phyloP scores from a whole-genome alignment of 2,797 vertebrate genomes.

The Gymnocypris eckloni region DNA sequence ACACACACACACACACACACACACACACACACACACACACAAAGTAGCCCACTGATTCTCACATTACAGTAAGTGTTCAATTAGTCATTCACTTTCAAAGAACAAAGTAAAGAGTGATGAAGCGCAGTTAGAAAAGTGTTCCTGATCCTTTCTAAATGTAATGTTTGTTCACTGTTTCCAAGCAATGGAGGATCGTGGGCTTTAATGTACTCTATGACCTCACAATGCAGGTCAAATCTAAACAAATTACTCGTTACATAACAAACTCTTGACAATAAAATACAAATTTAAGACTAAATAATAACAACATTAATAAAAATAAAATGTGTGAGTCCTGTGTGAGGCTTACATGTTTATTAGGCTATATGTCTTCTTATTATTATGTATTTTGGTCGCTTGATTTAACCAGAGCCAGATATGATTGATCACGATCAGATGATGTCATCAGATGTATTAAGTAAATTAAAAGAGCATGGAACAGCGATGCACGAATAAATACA shows the following conservation, averaged over 20 bases:
- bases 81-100: background rate
- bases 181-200: background rate
- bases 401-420: background rate
- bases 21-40: too few species aligned
- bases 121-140: background rate
- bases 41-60: background rate
- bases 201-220: background rate
- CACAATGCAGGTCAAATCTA: background rate
- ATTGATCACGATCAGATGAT: background rate
- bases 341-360: background rate
- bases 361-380: background rate
- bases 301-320: background rate
- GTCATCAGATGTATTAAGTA: background rate
- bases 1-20: background rate
- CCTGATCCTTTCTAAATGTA: background rate
- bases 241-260: background rate
- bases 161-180: background rate
- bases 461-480: background rate
- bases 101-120: background rate
- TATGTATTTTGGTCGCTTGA: background rate
- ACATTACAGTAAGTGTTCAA: background rate
- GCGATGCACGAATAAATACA: background rate
- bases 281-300: background rate
- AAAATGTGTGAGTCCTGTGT: background rate
- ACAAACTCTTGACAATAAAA: background rate